These are phyloP conservation scores for Acanthisitta chloris DNA, from an alignment of 2,113 vertebrate species.

Conservation along the genomic window DNA sequence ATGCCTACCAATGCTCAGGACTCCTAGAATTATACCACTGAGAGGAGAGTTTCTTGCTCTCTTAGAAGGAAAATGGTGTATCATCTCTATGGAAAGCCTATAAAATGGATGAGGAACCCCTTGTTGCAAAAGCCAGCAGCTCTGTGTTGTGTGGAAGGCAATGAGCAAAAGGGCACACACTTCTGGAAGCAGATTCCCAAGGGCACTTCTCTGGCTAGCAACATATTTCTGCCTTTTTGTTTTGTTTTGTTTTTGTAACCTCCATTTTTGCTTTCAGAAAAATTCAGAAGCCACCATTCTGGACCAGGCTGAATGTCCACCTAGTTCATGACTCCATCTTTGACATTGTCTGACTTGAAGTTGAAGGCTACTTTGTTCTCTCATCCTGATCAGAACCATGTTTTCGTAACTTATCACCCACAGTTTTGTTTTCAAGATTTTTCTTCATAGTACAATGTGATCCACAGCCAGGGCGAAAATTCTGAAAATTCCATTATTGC, in stretches of 20 bases:
- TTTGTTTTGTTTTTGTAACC: neutral
- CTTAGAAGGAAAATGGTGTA: neutral
- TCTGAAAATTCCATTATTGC: neutral
- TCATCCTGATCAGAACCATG: neutral
- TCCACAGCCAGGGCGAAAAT: neutral
- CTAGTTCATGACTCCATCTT: neutral
- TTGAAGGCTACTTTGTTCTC: neutral
- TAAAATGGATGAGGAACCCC: neutral
- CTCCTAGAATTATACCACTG: neutral
- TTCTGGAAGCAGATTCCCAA: neutral
- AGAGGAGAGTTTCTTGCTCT: neutral
- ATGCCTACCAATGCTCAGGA: neutral
- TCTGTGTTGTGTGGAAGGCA: neutral
- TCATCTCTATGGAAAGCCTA: neutral
- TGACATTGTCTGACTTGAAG: neutral
- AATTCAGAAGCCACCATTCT: neutral
- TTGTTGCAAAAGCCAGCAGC: neutral
- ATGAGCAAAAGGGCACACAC: accelerated
- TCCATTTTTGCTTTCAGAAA: neutral
- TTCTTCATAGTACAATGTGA: neutral
- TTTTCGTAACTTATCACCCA: neutral
- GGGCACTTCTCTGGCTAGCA: neutral
- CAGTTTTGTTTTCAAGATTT: neutral
- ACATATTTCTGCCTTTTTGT: neutral
- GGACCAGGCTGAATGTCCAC: neutral